Percentiles rank a stretch among this genome's conserved stretches.
These are phyloP conservation scores for Dascyllus trimaculatus DNA, from an alignment of 2,113 vertebrate genomes.

Conservation along the genomic window DNA sequence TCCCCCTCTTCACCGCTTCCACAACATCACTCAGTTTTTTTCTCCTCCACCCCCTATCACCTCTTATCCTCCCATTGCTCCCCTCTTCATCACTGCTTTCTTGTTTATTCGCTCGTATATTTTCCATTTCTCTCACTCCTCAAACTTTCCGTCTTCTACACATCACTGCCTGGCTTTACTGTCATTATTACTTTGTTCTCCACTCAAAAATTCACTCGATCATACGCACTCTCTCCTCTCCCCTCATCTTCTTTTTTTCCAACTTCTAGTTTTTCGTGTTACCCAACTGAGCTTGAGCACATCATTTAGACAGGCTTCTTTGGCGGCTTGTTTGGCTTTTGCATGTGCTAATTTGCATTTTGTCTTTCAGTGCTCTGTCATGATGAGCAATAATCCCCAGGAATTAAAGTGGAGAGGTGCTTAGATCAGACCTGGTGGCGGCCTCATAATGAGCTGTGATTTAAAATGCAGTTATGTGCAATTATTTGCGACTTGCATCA, in stretches of 20 bases:
- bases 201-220: background rate
- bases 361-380: constrained; percentile 49
- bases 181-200: constrained; percentile 14
- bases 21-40: background rate
- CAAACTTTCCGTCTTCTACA: constrained; percentile 8
- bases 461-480: constrained; percentile 65
- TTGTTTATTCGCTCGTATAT: constrained; percentile 9
- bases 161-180: constrained; percentile 14
- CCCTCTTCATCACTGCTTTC: constrained; percentile 23
- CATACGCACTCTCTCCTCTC: background rate
- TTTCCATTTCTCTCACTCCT: constrained; percentile 4
- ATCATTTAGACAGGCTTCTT: background rate
- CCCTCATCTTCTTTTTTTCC: too few species aligned
- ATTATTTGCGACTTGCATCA: constrained; percentile 64
- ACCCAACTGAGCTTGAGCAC: constrained; percentile 13
- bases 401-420: constrained; percentile 66
- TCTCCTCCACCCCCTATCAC: background rate
- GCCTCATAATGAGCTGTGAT: constrained; percentile 67
- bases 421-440: constrained; percentile 59
- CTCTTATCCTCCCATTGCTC: constrained; percentile 1
- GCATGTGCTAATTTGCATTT: constrained; percentile 61
- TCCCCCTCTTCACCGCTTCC: background rate
- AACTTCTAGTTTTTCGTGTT: background rate
- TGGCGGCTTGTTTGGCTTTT: constrained; percentile 28
- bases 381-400: constrained; percentile 61